Conservation (phyloP, 2,113 vertebrate species). For the Machaerirhynchus nigripectus region DNA sequence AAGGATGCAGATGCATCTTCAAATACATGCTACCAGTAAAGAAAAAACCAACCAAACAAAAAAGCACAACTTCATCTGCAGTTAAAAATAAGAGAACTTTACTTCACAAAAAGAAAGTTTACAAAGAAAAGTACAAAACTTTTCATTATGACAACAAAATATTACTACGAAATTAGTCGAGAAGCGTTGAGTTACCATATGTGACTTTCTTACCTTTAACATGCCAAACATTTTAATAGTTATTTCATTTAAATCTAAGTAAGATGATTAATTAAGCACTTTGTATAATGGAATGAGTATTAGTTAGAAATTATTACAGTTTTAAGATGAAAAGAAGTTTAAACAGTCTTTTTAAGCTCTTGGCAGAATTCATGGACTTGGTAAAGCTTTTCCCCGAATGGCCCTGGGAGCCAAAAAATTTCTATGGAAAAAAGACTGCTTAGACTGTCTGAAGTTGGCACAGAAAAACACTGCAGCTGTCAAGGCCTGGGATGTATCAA, state of each 20-base stretch:
- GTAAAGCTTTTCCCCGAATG: conserved; percentile 37
- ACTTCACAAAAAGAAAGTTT: background rate
- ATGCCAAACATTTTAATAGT: background rate
- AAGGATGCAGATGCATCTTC: background rate
- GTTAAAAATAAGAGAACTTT: background rate
- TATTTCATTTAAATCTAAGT: background rate
- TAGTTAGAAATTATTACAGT: background rate
- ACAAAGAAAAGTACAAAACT: background rate
- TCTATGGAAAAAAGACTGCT: conserved; percentile 21
- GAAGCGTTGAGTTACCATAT: background rate
- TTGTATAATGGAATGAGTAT: background rate
- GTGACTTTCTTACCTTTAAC: background rate
- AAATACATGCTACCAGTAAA: background rate
- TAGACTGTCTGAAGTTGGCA: conserved; percentile 52
- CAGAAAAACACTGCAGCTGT: conserved; percentile 64
- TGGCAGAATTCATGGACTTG: conserved; percentile 41
- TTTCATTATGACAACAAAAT: background rate
- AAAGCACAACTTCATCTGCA: rapidly evolving
- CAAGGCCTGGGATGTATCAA: conserved; percentile 62
- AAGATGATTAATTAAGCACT: background rate
- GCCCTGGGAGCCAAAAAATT: conserved; percentile 40
- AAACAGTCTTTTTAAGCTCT: conserved; percentile 28
- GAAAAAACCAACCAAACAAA: background rate
- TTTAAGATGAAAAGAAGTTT: background rate
- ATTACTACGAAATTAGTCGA: background rate